Evolutionary conservation across 2,797 vertebrate species (phyloP).

Genomic region (Artibeus lituratus): DNA sequence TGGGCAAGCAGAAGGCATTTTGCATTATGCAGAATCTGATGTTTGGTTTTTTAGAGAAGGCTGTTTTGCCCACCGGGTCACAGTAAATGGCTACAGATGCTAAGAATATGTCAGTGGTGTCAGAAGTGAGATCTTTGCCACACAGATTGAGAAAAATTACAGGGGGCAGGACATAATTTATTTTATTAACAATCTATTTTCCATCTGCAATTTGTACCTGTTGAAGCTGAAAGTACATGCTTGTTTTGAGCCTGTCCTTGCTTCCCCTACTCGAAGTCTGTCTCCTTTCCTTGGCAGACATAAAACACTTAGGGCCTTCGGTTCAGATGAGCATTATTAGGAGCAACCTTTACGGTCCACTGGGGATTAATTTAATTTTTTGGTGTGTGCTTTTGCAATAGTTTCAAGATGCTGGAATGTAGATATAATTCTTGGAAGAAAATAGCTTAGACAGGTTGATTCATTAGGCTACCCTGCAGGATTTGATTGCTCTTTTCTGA

Average conservation of each 20-base stretch:
- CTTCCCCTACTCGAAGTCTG: conserved; percentile 47
- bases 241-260: conserved; percentile 50
- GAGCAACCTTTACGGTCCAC: conserved; percentile 71
- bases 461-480: conserved; percentile 78
- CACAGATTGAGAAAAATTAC: conserved; percentile 78
- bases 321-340: conserved; percentile 78
- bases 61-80: conserved; percentile 60
- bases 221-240: conserved; percentile 67
- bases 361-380: conserved; percentile 76
- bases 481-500: conserved; percentile 76
- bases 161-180: conserved; percentile 76
- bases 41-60: conserved; percentile 65
- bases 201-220: conserved; percentile 76
- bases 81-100: conserved; percentile 76
- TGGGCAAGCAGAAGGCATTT: conserved; percentile 67
- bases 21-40: conserved; percentile 69
- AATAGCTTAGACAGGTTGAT: conserved; percentile 79
- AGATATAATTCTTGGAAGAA: conserved; percentile 71
- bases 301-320: conserved; percentile 69
- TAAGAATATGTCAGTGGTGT: conserved; percentile 61
- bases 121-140: conserved; percentile 66
- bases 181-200: conserved; percentile 77
- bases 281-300: conserved; percentile 77
- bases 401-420: conserved; percentile 80
- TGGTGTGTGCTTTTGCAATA: conserved; percentile 69